phyloP scores from a whole-genome alignment of 1,140 invertebrate genomes.

The Cheumatopsyche charites region DNA sequence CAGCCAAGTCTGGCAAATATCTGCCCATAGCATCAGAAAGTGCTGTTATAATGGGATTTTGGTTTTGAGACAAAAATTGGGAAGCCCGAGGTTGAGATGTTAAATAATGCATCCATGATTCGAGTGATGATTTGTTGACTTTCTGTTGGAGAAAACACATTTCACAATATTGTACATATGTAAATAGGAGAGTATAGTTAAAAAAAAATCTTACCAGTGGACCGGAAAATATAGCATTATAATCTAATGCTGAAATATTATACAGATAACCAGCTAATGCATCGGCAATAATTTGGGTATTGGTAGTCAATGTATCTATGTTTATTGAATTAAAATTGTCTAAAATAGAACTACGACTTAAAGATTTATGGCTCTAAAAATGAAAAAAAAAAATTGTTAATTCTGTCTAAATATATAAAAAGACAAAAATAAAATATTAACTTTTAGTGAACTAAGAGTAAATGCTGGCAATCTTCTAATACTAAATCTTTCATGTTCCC shows the following conservation, averaged over 20 bases:
- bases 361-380: slow-evolving; percentile 45
- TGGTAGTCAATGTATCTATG: slow-evolving; percentile 67
- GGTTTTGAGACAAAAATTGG: slow-evolving; percentile 55
- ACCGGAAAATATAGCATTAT: slow-evolving; percentile 66
- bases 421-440: slow-evolving; percentile 12
- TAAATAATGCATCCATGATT: slow-evolving; percentile 76
- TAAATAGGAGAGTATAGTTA: too few species aligned
- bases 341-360: slow-evolving; percentile 41
- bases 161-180: too few species aligned
- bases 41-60: slow-evolving; percentile 68
- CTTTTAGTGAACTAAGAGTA: slow-evolving; percentile 82
- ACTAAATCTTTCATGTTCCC: slow-evolving; percentile 98
- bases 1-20: slow-evolving; percentile 77
- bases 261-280: slow-evolving; percentile 85
- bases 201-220: slow-evolving; percentile 66
- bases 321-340: slow-evolving; percentile 67
- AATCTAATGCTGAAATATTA: slow-evolving; percentile 72
- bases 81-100: slow-evolving; percentile 74
- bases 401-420: not conserved
- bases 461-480: slow-evolving; percentile 89
- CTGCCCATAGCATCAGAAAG: slow-evolving; percentile 77
- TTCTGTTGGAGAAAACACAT: slow-evolving; percentile 61
- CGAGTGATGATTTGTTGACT: slow-evolving; percentile 74
- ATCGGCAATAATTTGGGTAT: slow-evolving; percentile 81
- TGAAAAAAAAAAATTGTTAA: slow-evolving; percentile 12